Conservation (phyloP, 1,140 invertebrate species). For the Phocides pigmalion region DNA sequence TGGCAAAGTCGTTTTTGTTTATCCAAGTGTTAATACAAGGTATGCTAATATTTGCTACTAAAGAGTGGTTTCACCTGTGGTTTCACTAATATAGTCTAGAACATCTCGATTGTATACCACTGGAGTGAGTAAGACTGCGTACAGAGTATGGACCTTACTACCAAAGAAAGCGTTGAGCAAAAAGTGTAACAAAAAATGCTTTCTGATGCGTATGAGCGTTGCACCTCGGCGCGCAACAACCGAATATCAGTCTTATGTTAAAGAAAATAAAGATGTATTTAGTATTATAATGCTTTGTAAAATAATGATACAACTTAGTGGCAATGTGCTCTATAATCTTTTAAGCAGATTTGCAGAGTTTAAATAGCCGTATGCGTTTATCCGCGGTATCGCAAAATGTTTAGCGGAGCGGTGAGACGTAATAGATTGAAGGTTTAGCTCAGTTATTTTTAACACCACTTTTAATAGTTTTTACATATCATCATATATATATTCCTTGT, state of each 20-base stretch:
- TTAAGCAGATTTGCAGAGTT: slow-evolving; percentile 20
- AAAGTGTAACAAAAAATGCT: slow-evolving; percentile 8
- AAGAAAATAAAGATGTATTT: background rate
- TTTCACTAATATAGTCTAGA: background rate
- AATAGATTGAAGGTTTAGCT: background rate
- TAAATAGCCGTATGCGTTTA: slow-evolving; percentile 26
- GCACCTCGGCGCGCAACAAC: background rate
- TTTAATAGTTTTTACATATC: too few relatives aligned
- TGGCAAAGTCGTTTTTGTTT: background rate
- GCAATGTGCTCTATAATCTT: slow-evolving; percentile 19
- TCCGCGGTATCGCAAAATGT: slow-evolving; percentile 17
- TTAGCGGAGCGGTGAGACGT: background rate
- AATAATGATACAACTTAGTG: slow-evolving; percentile 13
- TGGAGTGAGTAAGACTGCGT: background rate
- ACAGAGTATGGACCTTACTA: background rate
- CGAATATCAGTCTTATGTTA: background rate
- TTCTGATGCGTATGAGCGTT: slow-evolving; percentile 11
- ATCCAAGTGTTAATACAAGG: background rate
- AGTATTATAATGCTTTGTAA: background rate
- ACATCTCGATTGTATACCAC: background rate
- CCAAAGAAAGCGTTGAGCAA: slow-evolving; percentile 8
- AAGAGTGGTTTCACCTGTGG: background rate
- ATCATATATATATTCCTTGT: too few relatives aligned
- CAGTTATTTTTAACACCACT: background rate
- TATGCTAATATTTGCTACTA: background rate